A percentile compares a stretch with the other conserved stretches of the same genome.
These are phyloP conservation scores for Cacatua alba DNA, from an alignment of 2,113 vertebrate genomes.

Conservation along the genomic window DNA sequence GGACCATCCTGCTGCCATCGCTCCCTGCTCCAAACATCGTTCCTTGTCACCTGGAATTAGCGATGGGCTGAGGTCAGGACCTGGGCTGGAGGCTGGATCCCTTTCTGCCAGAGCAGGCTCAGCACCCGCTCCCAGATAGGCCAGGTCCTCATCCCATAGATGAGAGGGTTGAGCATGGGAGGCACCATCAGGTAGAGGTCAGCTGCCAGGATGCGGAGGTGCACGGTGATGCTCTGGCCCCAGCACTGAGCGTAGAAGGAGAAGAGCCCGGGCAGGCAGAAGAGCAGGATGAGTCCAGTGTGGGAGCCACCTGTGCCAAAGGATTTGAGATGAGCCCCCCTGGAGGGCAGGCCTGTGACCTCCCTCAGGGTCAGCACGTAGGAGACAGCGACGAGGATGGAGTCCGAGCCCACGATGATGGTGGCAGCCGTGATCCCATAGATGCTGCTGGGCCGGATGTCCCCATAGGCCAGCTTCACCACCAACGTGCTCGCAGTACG, in stretches of 20 bases:
- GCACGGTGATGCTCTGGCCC: not conserved
- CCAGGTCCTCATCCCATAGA: not conserved
- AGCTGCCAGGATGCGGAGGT: not conserved
- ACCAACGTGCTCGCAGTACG: not conserved
- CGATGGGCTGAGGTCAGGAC: not conserved
- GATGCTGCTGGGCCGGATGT: not conserved
- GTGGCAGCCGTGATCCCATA: not conserved
- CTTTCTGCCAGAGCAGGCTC: not conserved
- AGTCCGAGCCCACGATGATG: not conserved
- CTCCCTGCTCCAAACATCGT: not conserved
- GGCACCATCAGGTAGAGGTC: not conserved
- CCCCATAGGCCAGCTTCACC: not conserved
- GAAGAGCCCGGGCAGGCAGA: not conserved
- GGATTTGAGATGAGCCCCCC: constrained; percentile 53
- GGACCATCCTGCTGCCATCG: accelerated
- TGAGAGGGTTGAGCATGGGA: not conserved
- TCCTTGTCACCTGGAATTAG: not conserved
- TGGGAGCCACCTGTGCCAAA: constrained; percentile 58
- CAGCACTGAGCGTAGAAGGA: not conserved
- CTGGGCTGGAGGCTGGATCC: not conserved
- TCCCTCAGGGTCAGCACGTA: constrained; percentile 54
- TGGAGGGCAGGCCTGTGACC: constrained; percentile 38
- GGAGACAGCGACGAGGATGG: constrained; percentile 46
- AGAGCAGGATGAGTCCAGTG: constrained; percentile 36
- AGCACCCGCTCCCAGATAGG: accelerated